These are phyloP conservation scores for Dasyprocta punctata DNA, from an alignment of 2,113 vertebrate species.

Conservation along the genomic window DNA sequence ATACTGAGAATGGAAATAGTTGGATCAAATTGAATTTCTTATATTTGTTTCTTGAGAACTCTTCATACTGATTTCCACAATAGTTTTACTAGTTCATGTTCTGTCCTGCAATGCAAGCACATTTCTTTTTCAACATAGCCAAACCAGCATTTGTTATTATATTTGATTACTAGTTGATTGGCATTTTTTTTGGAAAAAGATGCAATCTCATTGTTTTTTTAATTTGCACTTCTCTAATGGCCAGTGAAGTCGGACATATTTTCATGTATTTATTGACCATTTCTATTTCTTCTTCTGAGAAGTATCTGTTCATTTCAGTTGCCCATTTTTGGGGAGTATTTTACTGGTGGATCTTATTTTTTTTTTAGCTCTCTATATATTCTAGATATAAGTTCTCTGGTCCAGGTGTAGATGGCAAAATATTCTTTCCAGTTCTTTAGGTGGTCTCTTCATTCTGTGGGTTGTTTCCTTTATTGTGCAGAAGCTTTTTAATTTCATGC, in stretches of 20 bases:
- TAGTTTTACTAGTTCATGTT: neutral
- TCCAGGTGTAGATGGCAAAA: neutral
- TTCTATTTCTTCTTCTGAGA: neutral
- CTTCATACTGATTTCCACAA: neutral
- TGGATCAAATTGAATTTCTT: neutral
- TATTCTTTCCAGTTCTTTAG: neutral
- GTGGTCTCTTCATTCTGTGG: neutral
- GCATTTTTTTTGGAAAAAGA: neutral
- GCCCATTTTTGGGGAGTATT: neutral
- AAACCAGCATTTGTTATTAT: neutral
- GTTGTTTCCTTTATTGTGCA: neutral
- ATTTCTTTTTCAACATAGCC: neutral
- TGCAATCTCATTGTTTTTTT: neutral
- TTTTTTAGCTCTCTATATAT: neutral
- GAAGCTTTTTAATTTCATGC: neutral
- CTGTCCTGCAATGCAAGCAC: no score
- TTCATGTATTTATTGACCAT: neutral
- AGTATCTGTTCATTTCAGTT: neutral
- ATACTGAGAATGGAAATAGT: neutral
- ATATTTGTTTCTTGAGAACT: neutral
- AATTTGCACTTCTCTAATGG: neutral
- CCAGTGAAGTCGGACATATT: neutral
- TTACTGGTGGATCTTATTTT: neutral
- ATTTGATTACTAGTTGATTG: neutral
- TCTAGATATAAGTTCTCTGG: neutral